phyloP scores from a whole-genome alignment of 1,140 invertebrate genomes.

The Theocolax elegans region DNA sequence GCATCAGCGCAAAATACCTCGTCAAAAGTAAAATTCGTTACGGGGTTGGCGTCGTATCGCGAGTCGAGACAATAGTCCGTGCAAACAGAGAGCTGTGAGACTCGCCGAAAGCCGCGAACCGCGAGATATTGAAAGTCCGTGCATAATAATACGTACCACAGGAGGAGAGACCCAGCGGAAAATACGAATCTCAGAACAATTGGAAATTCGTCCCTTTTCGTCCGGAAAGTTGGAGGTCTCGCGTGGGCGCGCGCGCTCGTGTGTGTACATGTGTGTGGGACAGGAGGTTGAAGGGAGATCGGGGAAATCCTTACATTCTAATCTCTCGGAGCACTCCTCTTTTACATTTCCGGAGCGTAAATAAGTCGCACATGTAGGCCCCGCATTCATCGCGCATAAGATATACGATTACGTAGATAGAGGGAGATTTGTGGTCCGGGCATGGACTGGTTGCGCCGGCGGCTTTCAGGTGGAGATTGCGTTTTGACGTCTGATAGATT shows the following conservation, averaged over 20 bases:
- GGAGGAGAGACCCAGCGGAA: too few species aligned
- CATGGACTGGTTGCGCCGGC: conserved; percentile 24
- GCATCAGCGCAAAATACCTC: too few species aligned
- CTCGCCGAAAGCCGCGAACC: neutral
- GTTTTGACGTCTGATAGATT: conserved; percentile 68
- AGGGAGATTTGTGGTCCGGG: conserved; percentile 59
- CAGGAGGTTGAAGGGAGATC: too few species aligned
- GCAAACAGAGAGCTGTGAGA: too few species aligned
- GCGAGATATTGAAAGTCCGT: too few species aligned
- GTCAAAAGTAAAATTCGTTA: conserved; percentile 9
- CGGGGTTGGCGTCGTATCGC: neutral
- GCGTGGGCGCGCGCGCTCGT: too few species aligned
- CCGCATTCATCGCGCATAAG: conserved; percentile 41
- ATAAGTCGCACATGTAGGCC: neutral
- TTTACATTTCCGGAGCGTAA: conserved; percentile 1
- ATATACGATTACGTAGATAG: conserved; percentile 56
- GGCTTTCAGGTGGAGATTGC: conserved; percentile 64
- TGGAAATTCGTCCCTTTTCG: neutral
- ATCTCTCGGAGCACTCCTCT: too few species aligned
- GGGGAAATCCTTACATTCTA: too few species aligned
- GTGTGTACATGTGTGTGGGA: too few species aligned
- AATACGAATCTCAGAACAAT: conserved; percentile 11
- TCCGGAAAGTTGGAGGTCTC: too few species aligned
- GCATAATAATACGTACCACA: too few species aligned
- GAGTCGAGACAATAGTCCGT: neutral